phyloP scores from a whole-genome alignment of 53 echinoderm and acorn worm genomes.

The Stichopus horrens region DNA sequence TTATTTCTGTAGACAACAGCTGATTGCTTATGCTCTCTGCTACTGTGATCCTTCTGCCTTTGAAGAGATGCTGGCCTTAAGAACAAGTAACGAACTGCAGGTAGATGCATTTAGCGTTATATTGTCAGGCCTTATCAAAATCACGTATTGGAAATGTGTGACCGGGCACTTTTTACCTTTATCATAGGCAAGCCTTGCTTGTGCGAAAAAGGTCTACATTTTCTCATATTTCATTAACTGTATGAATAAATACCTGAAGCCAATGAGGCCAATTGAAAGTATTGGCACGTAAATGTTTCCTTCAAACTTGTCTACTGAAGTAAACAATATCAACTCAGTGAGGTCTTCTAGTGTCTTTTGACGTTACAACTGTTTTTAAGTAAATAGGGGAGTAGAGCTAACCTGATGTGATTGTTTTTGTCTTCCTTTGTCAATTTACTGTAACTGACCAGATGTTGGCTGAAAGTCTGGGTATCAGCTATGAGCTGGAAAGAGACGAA shows the following conservation, averaged over 20 bases:
- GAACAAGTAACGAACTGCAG: slow-evolving; percentile 76
- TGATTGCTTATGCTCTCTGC: slow-evolving; percentile 83
- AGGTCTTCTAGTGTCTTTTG: background rate
- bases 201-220: too few relatives aligned
- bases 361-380: background rate
- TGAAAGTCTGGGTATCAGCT: slow-evolving; percentile 19
- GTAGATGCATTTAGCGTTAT: slow-evolving; percentile 37
- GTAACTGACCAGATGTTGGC: background rate
- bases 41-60: slow-evolving; percentile 81
- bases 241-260: too few relatives aligned
- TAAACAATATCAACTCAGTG: too few relatives aligned
- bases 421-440: too few relatives aligned
- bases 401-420: background rate
- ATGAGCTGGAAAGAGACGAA: background rate
- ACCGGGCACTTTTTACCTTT: too few relatives aligned
- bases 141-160: too few relatives aligned
- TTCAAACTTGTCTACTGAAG: too few relatives aligned
- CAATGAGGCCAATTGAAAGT: too few relatives aligned
- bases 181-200: too few relatives aligned
- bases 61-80: slow-evolving; percentile 68
- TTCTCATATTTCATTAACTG: too few relatives aligned
- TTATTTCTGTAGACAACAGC: slow-evolving; percentile 59
- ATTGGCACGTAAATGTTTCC: too few relatives aligned
- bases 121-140: background rate
- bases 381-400: background rate